Conservation (phyloP, 2,888 invertebrate species). For the Therioaphis trifolii region DNA sequence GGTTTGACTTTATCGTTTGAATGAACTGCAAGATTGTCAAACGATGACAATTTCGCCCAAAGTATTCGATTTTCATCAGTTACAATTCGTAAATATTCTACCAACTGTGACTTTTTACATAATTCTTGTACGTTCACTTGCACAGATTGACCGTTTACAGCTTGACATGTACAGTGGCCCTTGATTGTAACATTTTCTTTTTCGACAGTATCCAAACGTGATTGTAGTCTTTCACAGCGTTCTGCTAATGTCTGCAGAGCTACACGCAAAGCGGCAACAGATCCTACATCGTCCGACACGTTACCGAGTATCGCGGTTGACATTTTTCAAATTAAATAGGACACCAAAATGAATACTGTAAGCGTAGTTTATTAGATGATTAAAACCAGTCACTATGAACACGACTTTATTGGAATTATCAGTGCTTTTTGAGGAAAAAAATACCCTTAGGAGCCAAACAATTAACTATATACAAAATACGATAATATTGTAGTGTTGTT, state of each 20-base stretch:
- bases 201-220: conserved; percentile 77
- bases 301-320: neutral
- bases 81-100: conserved; percentile 83
- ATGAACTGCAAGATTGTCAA: conserved; percentile 26
- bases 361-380: too few species aligned
- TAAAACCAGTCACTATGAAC: too few species aligned
- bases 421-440: too few species aligned
- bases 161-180: conserved; percentile 38
- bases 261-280: conserved; percentile 69
- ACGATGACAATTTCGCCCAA: conserved; percentile 78
- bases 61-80: conserved; percentile 83
- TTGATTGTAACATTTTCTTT: conserved; percentile 80
- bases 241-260: conserved; percentile 86
- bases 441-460: too few species aligned
- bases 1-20: conserved; percentile 48
- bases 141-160: neutral
- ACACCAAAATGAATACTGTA: too few species aligned
- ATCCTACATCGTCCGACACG: conserved; percentile 62
- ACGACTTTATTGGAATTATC: too few species aligned
- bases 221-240: conserved; percentile 80
- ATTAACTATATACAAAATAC: too few species aligned
- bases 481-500: too few species aligned
- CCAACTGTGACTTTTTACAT: conserved; percentile 75
- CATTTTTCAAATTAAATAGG: too few species aligned
- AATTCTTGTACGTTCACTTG: conserved; percentile 23